Evolutionary conservation across 2,797 vertebrate species (phyloP).

Genomic region (Garrulus glandarius): DNA sequence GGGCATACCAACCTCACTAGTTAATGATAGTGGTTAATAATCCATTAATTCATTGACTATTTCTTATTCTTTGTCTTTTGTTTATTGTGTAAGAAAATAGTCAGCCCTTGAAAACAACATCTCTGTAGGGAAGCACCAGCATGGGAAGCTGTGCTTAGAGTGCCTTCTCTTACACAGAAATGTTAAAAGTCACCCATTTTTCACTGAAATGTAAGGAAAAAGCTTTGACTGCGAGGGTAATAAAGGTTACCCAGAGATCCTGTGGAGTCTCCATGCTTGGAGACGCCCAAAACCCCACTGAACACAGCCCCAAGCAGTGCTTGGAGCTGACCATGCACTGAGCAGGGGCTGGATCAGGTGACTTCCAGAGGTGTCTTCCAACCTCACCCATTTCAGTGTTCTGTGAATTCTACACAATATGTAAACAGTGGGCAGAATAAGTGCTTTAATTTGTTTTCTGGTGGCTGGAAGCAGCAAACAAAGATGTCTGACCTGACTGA

Average conservation of each 20-base stretch:
- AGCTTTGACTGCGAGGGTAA: neutral
- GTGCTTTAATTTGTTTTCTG: neutral
- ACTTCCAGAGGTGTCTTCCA: neutral
- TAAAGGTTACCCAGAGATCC: neutral
- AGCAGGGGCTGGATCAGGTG: neutral
- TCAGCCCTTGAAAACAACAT: neutral
- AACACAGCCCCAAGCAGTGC: neutral
- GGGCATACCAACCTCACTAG: neutral
- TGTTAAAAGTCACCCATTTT: neutral
- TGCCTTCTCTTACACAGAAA: neutral
- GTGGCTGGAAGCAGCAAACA: neutral
- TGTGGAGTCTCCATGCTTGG: no score
- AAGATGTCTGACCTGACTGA: neutral
- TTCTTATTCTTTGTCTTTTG: neutral
- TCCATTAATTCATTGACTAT: neutral
- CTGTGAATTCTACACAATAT: neutral
- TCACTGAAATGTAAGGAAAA: neutral
- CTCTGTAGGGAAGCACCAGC: neutral
- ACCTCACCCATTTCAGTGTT: neutral
- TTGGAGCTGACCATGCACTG: neutral
- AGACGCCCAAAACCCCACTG: neutral
- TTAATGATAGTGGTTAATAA: neutral
- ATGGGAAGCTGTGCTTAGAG: neutral
- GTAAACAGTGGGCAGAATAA: neutral
- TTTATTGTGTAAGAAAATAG: neutral